Evolutionary conservation across 2,888 invertebrate genomes (phyloP).

Genomic region (Scrobipalpa atriplicella): DNA sequence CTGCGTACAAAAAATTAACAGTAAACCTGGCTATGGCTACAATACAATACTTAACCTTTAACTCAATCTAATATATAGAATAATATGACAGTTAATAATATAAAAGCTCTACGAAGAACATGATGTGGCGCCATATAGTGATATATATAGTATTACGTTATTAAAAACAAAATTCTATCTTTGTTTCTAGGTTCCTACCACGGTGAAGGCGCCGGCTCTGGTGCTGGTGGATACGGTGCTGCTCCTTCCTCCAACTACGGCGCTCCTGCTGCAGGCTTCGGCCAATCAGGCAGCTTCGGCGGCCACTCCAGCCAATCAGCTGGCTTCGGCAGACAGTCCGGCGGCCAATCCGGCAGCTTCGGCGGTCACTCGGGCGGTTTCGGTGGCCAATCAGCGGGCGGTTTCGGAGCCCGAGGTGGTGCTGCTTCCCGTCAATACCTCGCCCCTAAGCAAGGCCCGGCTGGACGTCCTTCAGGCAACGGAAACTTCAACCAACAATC

Average conservation of each 20-base stretch:
- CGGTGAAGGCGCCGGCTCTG: conserved; percentile 66
- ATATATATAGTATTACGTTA: background rate
- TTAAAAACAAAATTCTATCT: background rate
- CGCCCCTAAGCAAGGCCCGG: conserved; percentile 65
- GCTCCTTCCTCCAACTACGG: conserved; percentile 41
- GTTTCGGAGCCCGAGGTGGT: conserved; percentile 37
- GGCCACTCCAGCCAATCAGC: conserved; percentile 34
- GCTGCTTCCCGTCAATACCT: conserved; percentile 73
- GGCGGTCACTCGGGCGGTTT: conserved; percentile 30
- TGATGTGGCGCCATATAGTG: no score
- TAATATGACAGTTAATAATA: no score
- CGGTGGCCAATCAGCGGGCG: conserved; percentile 34
- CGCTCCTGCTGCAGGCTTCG: conserved; percentile 43
- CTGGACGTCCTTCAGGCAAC: conserved; percentile 59
- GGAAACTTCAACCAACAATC: conserved; percentile 76
- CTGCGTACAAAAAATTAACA: no score
- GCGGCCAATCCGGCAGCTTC: conserved; percentile 35
- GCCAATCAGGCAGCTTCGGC: conserved; percentile 27
- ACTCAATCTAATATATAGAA: no score
- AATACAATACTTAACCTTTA: no score
- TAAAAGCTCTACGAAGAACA: no score
- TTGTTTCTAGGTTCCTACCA: conserved; percentile 67
- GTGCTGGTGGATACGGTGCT: conserved; percentile 43
- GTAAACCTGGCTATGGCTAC: no score
- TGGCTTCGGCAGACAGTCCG: conserved; percentile 31